A percentile compares a stretch with the other conserved stretches of the same genome.
Conservation (phyloP, 2,888 invertebrate genomes). For the Trichacis sp. region DNA sequence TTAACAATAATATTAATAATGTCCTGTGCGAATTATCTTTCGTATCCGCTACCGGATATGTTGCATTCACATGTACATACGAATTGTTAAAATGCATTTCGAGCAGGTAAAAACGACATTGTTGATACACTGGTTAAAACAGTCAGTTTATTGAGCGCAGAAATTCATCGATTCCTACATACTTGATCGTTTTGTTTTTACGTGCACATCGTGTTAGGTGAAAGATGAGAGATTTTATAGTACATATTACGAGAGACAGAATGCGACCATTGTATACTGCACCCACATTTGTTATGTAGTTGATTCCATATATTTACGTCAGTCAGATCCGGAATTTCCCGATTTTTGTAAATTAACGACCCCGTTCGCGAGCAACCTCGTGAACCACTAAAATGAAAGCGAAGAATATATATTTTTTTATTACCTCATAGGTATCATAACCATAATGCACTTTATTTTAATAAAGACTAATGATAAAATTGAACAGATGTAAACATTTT, state of each 20-base stretch:
- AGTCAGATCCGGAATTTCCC: constrained; percentile 4
- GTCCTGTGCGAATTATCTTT: constrained; percentile 5
- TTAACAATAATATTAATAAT: constrained; percentile 53
- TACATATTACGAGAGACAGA: constrained; percentile 6
- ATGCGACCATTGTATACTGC: constrained; percentile 10
- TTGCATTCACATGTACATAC: constrained; percentile 7
- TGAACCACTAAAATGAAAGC: background rate
- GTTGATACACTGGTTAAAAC: constrained; percentile 7
- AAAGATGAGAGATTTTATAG: constrained; percentile 8
- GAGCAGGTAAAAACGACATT: background rate
- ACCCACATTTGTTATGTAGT: constrained; percentile 7
- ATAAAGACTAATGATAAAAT: constrained; percentile 1
- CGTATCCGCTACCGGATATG: constrained; percentile 3
- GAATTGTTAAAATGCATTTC: constrained; percentile 6
- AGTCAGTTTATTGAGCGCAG: background rate
- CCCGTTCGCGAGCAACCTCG: background rate
- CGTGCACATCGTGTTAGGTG: constrained; percentile 6
- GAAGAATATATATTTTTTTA: constrained; percentile 4
- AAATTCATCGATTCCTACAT: constrained; percentile 1
- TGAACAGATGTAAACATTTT: constrained; percentile 3
- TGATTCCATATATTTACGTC: background rate
- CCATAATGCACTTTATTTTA: constrained; percentile 2
- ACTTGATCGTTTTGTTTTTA: background rate
- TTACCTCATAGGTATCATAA: background rate
- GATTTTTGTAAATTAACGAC: constrained; percentile 4